Percentiles rank a stretch among this genome's conserved stretches.
Evolutionary conservation across 2,113 vertebrate genomes (phyloP).

Genomic region (Ia io): DNA sequence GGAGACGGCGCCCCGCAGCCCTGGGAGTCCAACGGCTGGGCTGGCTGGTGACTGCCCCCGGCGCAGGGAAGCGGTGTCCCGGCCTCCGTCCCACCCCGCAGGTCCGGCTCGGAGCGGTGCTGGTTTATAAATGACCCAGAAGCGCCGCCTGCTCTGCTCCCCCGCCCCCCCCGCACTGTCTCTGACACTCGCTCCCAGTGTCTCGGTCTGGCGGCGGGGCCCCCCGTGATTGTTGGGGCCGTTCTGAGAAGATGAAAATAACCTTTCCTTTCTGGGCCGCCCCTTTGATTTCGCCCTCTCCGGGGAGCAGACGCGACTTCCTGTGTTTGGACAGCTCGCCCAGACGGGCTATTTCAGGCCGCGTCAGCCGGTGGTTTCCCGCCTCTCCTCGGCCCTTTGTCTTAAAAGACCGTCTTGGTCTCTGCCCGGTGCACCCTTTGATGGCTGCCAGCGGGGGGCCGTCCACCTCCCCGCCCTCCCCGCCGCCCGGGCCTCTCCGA

Average conservation of each 20-base stretch:
- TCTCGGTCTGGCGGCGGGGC: background rate
- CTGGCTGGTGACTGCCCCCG: slow-evolving; percentile 53
- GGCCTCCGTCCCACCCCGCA: background rate
- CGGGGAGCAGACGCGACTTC: slow-evolving; percentile 73
- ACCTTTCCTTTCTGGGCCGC: slow-evolving; percentile 67
- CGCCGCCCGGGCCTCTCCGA: fast-evolving
- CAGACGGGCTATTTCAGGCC: slow-evolving; percentile 51
- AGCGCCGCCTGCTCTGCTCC: slow-evolving; percentile 32
- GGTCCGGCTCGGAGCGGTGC: slow-evolving; percentile 74
- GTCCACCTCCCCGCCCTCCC: fast-evolving
- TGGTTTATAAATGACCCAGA: slow-evolving; percentile 5
- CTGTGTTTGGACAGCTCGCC: slow-evolving; percentile 70
- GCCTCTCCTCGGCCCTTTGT: slow-evolving; percentile 56
- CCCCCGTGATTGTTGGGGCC: slow-evolving; percentile 70
- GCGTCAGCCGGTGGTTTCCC: slow-evolving; percentile 34
- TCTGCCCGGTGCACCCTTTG: slow-evolving; percentile 20
- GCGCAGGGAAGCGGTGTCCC: background rate
- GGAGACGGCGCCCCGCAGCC: fast-evolving
- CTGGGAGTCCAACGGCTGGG: slow-evolving; percentile 39
- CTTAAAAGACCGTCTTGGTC: slow-evolving; percentile 64
- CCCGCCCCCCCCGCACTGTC: background rate
- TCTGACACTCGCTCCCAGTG: background rate
- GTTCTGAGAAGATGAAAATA: slow-evolving; percentile 72
- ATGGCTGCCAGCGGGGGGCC: background rate
- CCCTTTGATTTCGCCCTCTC: slow-evolving; percentile 57